Evolutionary conservation across 2,797 vertebrate genomes (phyloP), one percentile per base, ranked within the genome.

Genomic region (Coranthus polyacanthus): DNA sequence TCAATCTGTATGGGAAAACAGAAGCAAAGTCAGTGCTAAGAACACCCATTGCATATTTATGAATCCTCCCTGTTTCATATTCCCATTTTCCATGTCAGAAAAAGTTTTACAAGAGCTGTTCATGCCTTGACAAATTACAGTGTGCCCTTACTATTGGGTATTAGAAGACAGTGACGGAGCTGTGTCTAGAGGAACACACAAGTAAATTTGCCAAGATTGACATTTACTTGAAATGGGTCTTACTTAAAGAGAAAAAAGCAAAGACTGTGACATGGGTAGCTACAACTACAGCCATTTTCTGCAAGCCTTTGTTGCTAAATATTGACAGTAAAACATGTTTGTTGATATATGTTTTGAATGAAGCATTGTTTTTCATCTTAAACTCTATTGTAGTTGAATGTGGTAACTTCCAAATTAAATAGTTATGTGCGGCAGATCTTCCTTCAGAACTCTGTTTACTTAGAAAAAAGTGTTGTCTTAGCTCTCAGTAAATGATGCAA

Each of bases 1-100:
- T 58, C 42, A 66, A 51, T 81, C 75, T 70, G 71, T 72, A 64
- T 15, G 53, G 49, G 66, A 73, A 68, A 79, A 74, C 61, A 18
- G 17, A 26, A 67, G 59, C 57, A 9, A 55, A 24, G 66, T 78
- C 53, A 2, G 57, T 0, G 26, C 75, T 63, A 64, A 59, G 64
- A 80, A 81, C 60, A 53, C 43, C 50, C 29, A 20, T 58, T 90
- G 78, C 78, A 90, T 92, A 90, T 93, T 91, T 58, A 92, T 91
- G 85, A 82, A 54, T 1, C 0, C 29, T 47, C 51, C 75, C 66
- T 70, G 82, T 84, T 87, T 89, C 79, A 76, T 89, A 81, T 87
- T 89, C 88, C 83, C 78, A 76, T 81, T 76, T 81, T 74, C 57
- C 85, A 47, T 87, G 86, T 87, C 81, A 26, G 78, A 60, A 79